A percentile compares a stretch with the other conserved stretches of the same genome.
Conservation (phyloP, 1,140 invertebrate genomes). For the Rhagoletis pomonella region DNA sequence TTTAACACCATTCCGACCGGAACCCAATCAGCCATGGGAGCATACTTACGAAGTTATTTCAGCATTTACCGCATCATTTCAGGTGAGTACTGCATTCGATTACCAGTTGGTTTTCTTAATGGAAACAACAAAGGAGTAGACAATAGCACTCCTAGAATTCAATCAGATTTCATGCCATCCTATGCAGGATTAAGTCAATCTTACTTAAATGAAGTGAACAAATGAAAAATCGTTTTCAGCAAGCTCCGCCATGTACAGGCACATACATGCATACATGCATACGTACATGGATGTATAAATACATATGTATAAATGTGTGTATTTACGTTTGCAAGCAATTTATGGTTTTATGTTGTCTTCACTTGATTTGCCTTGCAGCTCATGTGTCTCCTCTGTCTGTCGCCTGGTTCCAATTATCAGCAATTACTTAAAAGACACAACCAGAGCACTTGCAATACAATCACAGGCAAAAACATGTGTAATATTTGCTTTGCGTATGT, state of each 20-base stretch:
- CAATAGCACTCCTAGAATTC: too few species aligned
- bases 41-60: slow-evolving; percentile 86
- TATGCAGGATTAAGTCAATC: background rate
- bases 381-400: background rate
- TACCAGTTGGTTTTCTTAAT: too few species aligned
- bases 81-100: slow-evolving; percentile 78
- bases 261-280: background rate
- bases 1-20: slow-evolving; percentile 90
- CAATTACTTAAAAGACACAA: background rate
- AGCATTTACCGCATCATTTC: slow-evolving; percentile 90
- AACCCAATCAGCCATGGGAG: slow-evolving; percentile 81
- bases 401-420: background rate
- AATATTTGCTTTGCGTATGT: background rate
- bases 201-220: background rate
- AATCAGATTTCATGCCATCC: too few species aligned
- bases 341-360: background rate
- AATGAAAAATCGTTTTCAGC: background rate
- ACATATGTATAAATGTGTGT: background rate
- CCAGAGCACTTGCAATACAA: background rate
- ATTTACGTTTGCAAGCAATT: background rate
- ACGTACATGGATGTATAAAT: background rate
- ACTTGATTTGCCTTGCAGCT: background rate
- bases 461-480: background rate
- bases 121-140: too few species aligned
- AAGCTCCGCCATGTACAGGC: too few species aligned